Base-by-base conservation (phyloP, 2,888 invertebrate genomes). In the Mimas tiliae region DNA sequence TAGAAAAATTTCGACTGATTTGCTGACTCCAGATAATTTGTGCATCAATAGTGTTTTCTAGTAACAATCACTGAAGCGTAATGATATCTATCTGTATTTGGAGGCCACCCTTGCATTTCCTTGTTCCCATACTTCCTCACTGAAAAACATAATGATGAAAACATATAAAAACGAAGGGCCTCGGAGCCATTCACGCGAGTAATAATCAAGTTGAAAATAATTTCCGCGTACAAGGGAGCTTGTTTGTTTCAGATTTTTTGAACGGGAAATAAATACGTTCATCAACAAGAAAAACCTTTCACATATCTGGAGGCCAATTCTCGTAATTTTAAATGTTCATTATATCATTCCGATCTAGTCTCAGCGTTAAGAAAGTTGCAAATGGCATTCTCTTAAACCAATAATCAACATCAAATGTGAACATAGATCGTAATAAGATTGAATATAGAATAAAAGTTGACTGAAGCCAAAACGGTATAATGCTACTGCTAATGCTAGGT, bases 41-140 rank as follows among this genome's bases (percentile, higher is more conserved):
- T 9, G 16, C 27, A 53, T 45, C n/a, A 27, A 66, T 58, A 66
- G 64, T 66, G 63, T 69, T 58, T 58, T 47, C 53, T 68, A 65
- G 21, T 63, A 62, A 34, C 47, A 67, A 33, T 62, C 66, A 62
- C 65, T 65, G 66, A 71, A 63, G 72, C 72, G 71, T 76, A 67
- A 75, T 73, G 72, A 72, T 75, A 77, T 80, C 76, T 75, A 77
- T 80, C 76, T 79, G 74, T 73, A 74, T 68, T 45, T 48, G 74
- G 78, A 81, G 81, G 81, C 69, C 72, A 69, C 52, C 27, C 50
- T 45, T 81, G 83, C 83, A 84, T 80, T 84, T 83, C 83, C 83
- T 75, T 63, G 74, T 80, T 78, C 76, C 75, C 72, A 73, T 74
- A 69, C 66, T 85, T 86, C 84, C 86, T 79, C 72, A 71, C 65